Conservation (phyloP, 1,140 invertebrate species). For the Melitaea cinxia region DNA sequence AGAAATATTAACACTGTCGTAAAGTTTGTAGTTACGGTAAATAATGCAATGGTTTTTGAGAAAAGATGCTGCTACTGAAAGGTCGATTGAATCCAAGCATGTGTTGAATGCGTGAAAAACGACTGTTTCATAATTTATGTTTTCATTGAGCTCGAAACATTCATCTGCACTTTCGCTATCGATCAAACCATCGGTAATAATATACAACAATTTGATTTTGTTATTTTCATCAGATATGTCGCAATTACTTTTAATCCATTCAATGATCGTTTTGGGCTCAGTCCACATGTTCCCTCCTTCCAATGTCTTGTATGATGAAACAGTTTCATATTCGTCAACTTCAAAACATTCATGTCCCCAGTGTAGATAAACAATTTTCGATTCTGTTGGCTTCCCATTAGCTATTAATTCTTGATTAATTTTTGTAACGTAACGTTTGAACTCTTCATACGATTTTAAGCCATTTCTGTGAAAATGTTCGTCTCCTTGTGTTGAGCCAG, state of each 20-base stretch:
- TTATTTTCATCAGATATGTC: background rate
- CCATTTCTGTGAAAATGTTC: slow-evolving; percentile 36
- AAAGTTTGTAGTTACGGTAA: slow-evolving; percentile 38
- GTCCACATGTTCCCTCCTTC: slow-evolving; percentile 16
- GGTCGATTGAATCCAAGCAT: slow-evolving; percentile 13
- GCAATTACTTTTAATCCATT: slow-evolving; percentile 28
- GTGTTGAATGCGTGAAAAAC: slow-evolving; percentile 44
- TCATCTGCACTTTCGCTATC: background rate
- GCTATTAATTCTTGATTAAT: slow-evolving; percentile 14
- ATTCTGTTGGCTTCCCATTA: slow-evolving; percentile 31
- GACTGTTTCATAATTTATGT: slow-evolving; percentile 43
- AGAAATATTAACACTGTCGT: slow-evolving; percentile 39
- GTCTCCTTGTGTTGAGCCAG: slow-evolving; percentile 28
- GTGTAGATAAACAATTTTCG: slow-evolving; percentile 44
- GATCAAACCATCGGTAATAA: slow-evolving; percentile 45
- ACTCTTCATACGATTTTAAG: slow-evolving; percentile 34
- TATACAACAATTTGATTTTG: slow-evolving; percentile 38
- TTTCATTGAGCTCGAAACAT: slow-evolving; percentile 35
- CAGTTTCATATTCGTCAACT: slow-evolving; percentile 29
- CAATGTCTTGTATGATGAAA: slow-evolving; percentile 17
- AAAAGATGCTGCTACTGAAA: slow-evolving; percentile 48
- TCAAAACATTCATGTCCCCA: slow-evolving; percentile 36
- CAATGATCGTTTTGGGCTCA: slow-evolving; percentile 31
- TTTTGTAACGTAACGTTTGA: slow-evolving; percentile 36
- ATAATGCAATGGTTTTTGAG: slow-evolving; percentile 40